These are phyloP conservation scores for Euura lappo DNA, from an alignment of 1,140 invertebrate species.

Conservation along the genomic window DNA sequence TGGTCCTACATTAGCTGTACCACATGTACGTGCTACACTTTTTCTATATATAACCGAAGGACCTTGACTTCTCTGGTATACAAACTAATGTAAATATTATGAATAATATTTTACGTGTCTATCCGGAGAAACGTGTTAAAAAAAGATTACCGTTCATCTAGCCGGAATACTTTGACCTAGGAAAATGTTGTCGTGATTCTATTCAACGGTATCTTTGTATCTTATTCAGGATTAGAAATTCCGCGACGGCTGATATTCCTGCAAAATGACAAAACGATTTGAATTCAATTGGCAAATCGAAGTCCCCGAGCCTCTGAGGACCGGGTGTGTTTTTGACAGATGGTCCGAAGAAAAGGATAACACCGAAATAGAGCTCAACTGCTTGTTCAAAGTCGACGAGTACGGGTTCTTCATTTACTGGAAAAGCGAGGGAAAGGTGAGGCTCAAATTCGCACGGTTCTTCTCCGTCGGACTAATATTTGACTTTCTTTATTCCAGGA, in stretches of 20 bases:
- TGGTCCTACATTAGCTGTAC: neutral
- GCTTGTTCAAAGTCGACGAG: slow-evolving; percentile 95
- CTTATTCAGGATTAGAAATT: neutral
- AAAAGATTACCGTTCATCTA: too few relatives aligned
- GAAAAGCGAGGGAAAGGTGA: slow-evolving; percentile 95
- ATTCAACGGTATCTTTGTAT: too few relatives aligned
- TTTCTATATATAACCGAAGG: neutral
- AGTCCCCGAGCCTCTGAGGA: slow-evolving; percentile 85
- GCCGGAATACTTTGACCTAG: too few relatives aligned
- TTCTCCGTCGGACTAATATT: slow-evolving; percentile 14
- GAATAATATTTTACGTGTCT: neutral
- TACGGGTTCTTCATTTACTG: slow-evolving; percentile 99
- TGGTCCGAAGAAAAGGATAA: slow-evolving; percentile 98
- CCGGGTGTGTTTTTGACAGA: slow-evolving; percentile 88
- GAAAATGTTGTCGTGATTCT: too few relatives aligned
- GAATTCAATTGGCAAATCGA: slow-evolving; percentile 98
- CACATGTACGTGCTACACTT: neutral
- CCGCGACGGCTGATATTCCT: neutral
- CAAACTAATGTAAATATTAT: slow-evolving; percentile 3
- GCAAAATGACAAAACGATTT: slow-evolving; percentile 93
- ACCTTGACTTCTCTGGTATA: neutral
- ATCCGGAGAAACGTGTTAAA: too few relatives aligned
- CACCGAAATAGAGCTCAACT: slow-evolving; percentile 85
- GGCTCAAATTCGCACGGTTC: slow-evolving; percentile 30
- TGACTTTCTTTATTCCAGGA: slow-evolving; percentile 72